Evolutionary conservation across 1,140 invertebrate species (phyloP).

Genomic region (Hormaphis cornu): DNA sequence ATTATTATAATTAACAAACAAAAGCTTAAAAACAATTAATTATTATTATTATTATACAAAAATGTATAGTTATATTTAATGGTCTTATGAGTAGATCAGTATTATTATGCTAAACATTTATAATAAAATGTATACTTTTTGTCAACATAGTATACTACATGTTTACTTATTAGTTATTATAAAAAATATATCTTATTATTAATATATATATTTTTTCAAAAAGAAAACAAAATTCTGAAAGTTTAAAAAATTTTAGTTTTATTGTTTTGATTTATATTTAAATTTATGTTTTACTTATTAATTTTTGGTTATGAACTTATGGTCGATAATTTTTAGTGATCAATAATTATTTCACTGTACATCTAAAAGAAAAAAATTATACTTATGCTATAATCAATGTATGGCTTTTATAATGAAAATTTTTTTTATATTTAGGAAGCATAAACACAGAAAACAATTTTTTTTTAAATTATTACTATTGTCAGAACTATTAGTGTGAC

Average conservation of each 20-base stretch:
- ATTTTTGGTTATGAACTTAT: too few species aligned
- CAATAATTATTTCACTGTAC: too few species aligned
- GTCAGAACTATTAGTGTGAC: too few species aligned
- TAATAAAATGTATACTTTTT: constrained; percentile 20
- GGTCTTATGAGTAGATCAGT: constrained; percentile 1
- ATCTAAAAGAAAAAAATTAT: too few species aligned
- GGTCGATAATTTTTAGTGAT: too few species aligned
- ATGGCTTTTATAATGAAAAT: too few species aligned
- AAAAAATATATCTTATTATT: constrained; percentile 27
- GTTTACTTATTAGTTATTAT: constrained; percentile 30
- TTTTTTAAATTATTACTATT: too few species aligned
- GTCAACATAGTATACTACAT: constrained; percentile 20
- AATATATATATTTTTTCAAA: constrained; percentile 23
- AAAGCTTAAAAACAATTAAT: constrained; percentile 26
- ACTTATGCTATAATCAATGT: too few species aligned
- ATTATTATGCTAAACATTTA: constrained; percentile 12
- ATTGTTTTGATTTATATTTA: not conserved
- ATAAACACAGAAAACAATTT: too few species aligned
- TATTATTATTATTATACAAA: constrained; percentile 19
- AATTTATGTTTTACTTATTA: too few species aligned
- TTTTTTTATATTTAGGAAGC: too few species aligned
- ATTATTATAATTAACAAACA: constrained; percentile 6
- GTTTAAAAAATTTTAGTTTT: too few species aligned
- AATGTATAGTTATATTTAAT: constrained; percentile 3
- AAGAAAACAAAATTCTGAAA: not conserved